Evolutionary conservation across 2,797 vertebrate species (phyloP).

Genomic region (Enteromius paludinosus): DNA sequence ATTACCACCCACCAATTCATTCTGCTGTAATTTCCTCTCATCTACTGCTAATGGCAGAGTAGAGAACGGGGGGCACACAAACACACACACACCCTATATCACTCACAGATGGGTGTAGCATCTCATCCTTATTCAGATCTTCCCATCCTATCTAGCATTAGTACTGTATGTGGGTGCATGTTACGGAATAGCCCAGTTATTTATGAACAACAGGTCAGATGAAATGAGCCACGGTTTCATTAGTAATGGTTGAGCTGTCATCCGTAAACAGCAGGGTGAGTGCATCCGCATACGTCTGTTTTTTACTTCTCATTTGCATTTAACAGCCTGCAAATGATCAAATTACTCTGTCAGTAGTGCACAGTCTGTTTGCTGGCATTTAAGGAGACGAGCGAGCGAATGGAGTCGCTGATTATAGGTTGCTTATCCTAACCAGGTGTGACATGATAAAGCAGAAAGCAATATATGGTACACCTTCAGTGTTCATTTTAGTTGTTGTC

Average conservation of each 20-base stretch:
- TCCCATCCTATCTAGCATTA: not conserved
- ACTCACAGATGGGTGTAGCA: constrained; percentile 28
- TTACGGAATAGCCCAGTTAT: constrained; percentile 58
- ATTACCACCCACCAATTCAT: constrained; percentile 75
- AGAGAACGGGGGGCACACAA: constrained; percentile 40
- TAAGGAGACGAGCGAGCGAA: not conserved
- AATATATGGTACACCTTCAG: not conserved
- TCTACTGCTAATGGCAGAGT: constrained; percentile 64
- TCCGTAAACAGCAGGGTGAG: constrained; percentile 33
- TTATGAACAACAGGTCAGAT: constrained; percentile 62
- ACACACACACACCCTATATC: constrained; percentile 40
- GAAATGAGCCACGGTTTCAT: constrained; percentile 53
- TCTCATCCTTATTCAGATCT: not conserved
- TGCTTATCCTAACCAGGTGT: constrained; percentile 11
- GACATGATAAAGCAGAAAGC: not conserved
- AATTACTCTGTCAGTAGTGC: not conserved
- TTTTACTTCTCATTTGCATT: constrained; percentile 33
- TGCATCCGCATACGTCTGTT: constrained; percentile 48
- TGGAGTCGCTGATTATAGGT: constrained; percentile 1
- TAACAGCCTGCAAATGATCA: constrained; percentile 28
- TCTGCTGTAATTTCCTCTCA: constrained; percentile 64
- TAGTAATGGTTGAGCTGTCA: constrained; percentile 67
- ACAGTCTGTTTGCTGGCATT: constrained; percentile 19
- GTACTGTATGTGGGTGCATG: constrained; percentile 17
- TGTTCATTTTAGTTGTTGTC: constrained; percentile 2